Evolutionary conservation across 2,797 vertebrate genomes (phyloP), one percentile per base, ranked within the genome.

Genomic region (Myiotriccus ornatus): DNA sequence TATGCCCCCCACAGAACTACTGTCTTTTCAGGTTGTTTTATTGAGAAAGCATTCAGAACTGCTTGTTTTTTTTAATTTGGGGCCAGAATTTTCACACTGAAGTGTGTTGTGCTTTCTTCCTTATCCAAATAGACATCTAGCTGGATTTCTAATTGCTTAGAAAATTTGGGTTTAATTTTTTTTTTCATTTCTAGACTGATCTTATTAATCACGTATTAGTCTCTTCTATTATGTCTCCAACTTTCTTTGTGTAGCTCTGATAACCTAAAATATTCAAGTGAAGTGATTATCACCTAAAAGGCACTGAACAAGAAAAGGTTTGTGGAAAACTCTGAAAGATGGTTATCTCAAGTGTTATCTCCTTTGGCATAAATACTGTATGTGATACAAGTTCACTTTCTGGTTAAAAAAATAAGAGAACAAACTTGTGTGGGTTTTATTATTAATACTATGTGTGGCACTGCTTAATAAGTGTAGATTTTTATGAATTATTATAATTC

Each of bases 401-500:
- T 74, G 28, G 20, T 71, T 87, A 65, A 69, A 90, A 92, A 57
- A 24, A 25, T 39, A 8, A 9, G 21, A 10, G 27, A 71, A 12
- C 27, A 37, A 34, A 34, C 3, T 10, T 22, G 8, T 0, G 0
- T 6, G 7, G 0, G 0, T 44, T 53, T 59, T 74, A 14, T 30
- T 22, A 43, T 53, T 57, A 57, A 39, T 21, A 64, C 3, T 75
- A 16, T 43, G 6, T 25, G 22, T 47, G 22, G 2, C 12, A 47
- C 43, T 77, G 34, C 50, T 62, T 60, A 70, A 82, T 30, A 44
- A 60, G 68, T 83, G 20, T 21, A 62, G 30, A 16, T 14, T 85
- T 82, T 65, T 60, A 8, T 50, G 75, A 49, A 43, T 49, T 1
- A 21, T 68, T 76, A 32, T 34, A 44, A 74, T 60, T 59, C 41